Evolutionary conservation across 2,888 invertebrate species (phyloP), one percentile per base, ranked within the genome.

Genomic region (Cheilosia soror): DNA sequence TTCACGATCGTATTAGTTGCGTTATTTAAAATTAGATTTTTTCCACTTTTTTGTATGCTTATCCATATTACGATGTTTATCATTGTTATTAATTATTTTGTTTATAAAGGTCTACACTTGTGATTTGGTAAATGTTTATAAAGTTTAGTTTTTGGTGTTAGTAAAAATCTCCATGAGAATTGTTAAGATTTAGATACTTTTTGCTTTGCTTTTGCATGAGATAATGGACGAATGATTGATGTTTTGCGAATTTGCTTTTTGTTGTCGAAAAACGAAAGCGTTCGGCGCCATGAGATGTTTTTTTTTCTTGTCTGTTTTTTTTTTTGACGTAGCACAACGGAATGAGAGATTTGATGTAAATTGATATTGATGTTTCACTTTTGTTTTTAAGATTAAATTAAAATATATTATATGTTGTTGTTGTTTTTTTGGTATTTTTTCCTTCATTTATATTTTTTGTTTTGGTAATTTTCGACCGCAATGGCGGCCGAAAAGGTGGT

Each of bases 401-500:
- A 78, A 71, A 78, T 84, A 84, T 84, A 60, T 65, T 83, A 63
- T 84, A 84, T 75, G 89, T 65, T 11, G 33, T 33, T 37, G 37
- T 37, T 37, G 33, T 37, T 37, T 76, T 65, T 51, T 55, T 60
- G 77, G 44, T 65, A 20, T 27, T 69, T 42, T 60, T 72, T 66
- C 42, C 73, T 73, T 58, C 72, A 63, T 77, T 63, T 69, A 69
- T 71, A 76, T 81, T 55, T 55, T 55, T 53, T 44, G 13, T 47
- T 47, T 81, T 44, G 62, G 29, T 69, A 62, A 42, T 42, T 76
- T 75, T 62, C 83, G 60, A 71, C 73, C 47, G 58, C 27, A n/a
- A 33, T 44, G 71, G 71, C 31, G 66, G 65, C 31, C 71, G 71
- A 60, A 75, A 79, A 53, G 73, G 60, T 84, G 79, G 69, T 81